Percentiles rank a stretch among this genome's conserved stretches.
These are phyloP conservation scores for Drosophila nigricruria DNA, from an alignment of 2,888 invertebrate species.

Conservation along the genomic window DNA sequence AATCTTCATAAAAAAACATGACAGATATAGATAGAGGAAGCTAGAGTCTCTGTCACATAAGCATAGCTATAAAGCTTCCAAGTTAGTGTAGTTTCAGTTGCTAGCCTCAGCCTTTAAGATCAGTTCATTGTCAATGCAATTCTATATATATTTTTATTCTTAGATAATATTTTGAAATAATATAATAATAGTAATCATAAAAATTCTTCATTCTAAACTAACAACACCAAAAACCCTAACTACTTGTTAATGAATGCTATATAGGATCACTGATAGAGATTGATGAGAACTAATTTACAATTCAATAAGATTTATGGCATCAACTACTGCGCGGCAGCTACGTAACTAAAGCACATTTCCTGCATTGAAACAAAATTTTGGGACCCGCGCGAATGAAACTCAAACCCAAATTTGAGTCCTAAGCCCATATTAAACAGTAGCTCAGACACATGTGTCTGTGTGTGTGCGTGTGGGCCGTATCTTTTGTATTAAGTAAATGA, in stretches of 20 bases:
- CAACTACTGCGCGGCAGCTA: conserved; percentile 2
- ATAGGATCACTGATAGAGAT: conserved; percentile 33
- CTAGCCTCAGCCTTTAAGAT: too few species aligned
- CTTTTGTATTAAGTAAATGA: conserved; percentile 60
- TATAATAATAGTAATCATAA: background rate
- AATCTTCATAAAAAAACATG: too few species aligned
- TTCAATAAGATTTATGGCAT: too few species aligned
- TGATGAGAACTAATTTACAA: conserved; percentile 26
- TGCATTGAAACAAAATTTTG: background rate
- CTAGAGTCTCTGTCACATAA: too few species aligned
- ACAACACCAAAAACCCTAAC: background rate
- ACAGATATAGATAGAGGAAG: too few species aligned
- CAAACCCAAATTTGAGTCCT: conserved; percentile 16
- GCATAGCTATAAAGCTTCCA: too few species aligned
- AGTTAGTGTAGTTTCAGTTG: too few species aligned
- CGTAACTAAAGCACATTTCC: conserved; percentile 25
- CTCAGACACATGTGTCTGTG: conserved; percentile 5
- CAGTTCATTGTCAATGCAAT: too few species aligned
- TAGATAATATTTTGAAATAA: too few species aligned
- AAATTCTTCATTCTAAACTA: background rate
- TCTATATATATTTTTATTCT: too few species aligned
- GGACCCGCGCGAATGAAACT: conserved; percentile 25
- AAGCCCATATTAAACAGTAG: conserved; percentile 59
- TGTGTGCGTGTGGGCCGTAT: conserved; percentile 36
- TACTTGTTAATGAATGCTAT: background rate